Evolutionary conservation across 2,113 vertebrate species (phyloP).

Genomic region (Thomomys bottae): DNA sequence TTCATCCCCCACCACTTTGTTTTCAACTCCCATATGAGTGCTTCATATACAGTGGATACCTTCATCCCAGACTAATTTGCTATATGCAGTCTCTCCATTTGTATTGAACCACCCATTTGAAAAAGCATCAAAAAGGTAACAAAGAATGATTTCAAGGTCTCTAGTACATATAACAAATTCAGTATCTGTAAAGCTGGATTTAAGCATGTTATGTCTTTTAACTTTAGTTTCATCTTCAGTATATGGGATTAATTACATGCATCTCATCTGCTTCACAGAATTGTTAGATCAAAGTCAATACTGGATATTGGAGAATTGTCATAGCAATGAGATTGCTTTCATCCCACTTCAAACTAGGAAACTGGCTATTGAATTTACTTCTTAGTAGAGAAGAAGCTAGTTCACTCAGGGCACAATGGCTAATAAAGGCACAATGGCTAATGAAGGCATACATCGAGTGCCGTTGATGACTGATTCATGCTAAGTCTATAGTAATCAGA

Average conservation of each 20-base stretch:
- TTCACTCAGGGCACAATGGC: not conserved
- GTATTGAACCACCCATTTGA: not conserved
- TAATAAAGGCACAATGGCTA: not conserved
- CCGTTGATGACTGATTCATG: not conserved
- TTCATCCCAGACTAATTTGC: not conserved
- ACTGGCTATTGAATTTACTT: not conserved
- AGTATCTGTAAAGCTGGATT: not conserved
- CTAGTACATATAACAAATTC: not conserved
- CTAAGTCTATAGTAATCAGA: not conserved
- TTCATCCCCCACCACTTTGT: not conserved
- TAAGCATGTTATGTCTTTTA: not conserved
- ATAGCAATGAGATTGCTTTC: not conserved
- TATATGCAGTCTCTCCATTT: not conserved
- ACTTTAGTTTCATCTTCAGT: conserved; percentile 8
- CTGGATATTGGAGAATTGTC: not conserved
- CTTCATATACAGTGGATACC: not conserved
- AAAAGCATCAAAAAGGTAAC: not conserved
- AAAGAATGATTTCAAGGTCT: not conserved
- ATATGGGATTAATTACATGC: conserved; percentile 2
- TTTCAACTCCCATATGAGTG: not conserved
- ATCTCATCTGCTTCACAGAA: not conserved
- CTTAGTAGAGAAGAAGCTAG: not conserved
- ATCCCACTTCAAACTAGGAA: not conserved
- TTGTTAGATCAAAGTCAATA: conserved; percentile 19
- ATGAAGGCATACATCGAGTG: not conserved